Base-by-base conservation (phyloP, 2,113 vertebrate species). In the Amazona vittata region DNA sequence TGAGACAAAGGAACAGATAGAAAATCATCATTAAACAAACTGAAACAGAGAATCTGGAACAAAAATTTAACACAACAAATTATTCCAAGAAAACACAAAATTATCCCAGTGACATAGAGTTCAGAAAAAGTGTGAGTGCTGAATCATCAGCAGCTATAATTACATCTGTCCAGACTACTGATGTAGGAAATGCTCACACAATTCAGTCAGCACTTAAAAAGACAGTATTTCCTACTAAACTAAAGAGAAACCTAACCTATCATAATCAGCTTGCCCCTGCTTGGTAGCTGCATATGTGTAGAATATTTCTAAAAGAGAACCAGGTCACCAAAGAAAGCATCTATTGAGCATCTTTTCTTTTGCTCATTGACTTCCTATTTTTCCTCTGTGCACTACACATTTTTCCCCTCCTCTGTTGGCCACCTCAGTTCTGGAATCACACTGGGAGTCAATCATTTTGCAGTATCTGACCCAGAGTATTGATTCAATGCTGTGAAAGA, bases 81-180 rank as follows among this genome's bases (percentile, higher is more conserved):
- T 86, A 71, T 87, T 87, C 44, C 67, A 89, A 70, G 65, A 76
- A 89, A 89, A 82, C 77, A 79, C 25, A 86, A 87, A 89, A 90
- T 57, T 0, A 83, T 70, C 17, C 20, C 13, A 63, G 20, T 77
- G 59, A 94, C 71, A 68, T 39, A 35, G 11, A 74, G 17, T 41
- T 83, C 46, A 76, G 80, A 95, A 91, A 87, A 91, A 22, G 46
- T 76, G 57, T 44, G 68, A 39, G 49, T 73, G 67, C 37, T 89
- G 67, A 93, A 83, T 92, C 59, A 90, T 46, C 28, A 64, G 43
- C 8, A 90, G 29, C 11, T 14, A 53, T 62, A 65, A 70, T 68
- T 94, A 88, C 31, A 80, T 70, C 68, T 43, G 17, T 35, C 33
- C 63, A 79, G 16, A 79, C 15, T 83, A n/a, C 75, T 78, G 39